Base-by-base conservation (phyloP, 2,113 vertebrate genomes). In the Podocnemis expansa region DNA sequence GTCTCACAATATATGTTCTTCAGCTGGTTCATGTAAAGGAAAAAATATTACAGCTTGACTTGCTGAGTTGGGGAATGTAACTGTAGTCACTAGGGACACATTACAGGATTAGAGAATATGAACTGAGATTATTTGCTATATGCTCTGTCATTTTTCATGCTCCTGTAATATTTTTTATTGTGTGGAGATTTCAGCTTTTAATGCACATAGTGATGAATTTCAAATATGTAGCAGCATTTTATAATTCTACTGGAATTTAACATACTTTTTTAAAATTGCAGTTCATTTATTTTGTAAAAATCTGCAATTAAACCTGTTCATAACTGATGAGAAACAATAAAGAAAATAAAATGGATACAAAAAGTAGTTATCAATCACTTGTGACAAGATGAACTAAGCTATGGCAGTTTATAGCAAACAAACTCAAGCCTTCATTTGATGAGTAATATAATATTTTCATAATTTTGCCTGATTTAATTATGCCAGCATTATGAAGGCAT, bases 361-460 rank as follows among this genome's bases (percentile, higher is more conserved):
- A 89, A 17, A 49, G 78, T 38, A 70, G 19, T 63, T 67, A 78
- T 90, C 85, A 60, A 8, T 78, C 85, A 89, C 52, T 82, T 91
- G 80, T 45, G 45, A 85, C 43, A 78, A 80, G 45, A 60, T 31
- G 9, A 95, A 45, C 55, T 73, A 67, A 93, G 45, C 8, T 79
- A 95, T 80, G 54, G 87, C 79, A 91, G 78, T 14, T 3, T 41
- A 12, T 52, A 43, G 29, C 81, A 92, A 93, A 90, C 58, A 89
- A 82, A 63, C 13, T 9, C 78, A 80, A 90, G 87, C 29, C 55
- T 52, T 89, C 2, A 1, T 58, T 89, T 85, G 91, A 87, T 79
- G 91, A 93, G 14, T 63, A 87, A 76, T 78, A 86, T 29, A 94
- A 52, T n/a, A 19, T 85, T 95, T 95, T 93, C 52, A 87, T 94